phyloP scores from a whole-genome alignment of 2,888 invertebrate species.

The Catotricha subobsoleta region DNA sequence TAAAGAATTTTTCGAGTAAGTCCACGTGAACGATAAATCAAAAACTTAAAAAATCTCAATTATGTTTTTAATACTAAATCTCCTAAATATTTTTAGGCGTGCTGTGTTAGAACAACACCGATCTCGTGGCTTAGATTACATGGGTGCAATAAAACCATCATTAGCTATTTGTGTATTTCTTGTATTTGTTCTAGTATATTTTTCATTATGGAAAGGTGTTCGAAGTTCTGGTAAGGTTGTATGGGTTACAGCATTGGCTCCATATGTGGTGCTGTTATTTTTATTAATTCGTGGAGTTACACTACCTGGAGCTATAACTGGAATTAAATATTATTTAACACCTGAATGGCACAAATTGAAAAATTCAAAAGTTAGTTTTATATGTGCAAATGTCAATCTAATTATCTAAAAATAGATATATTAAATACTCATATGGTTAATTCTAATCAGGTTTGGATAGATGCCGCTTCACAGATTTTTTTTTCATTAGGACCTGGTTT shows the following conservation, averaged over 20 bases:
- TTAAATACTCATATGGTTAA: too few species aligned
- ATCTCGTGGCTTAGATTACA: conserved; percentile 64
- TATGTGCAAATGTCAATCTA: too few species aligned
- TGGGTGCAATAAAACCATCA: conserved; percentile 79
- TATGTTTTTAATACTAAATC: not conserved
- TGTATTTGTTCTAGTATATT: conserved; percentile 85
- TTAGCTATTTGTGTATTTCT: conserved; percentile 77
- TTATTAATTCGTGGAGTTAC: conserved; percentile 68
- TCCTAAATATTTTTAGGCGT: conserved; percentile 36
- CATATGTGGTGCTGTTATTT: conserved; percentile 77
- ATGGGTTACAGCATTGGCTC: conserved; percentile 88
- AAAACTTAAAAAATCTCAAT: not conserved
- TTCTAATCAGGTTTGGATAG: conserved; percentile 72
- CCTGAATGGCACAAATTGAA: conserved; percentile 75
- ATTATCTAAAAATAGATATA: too few species aligned
- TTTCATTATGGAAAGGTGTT: conserved; percentile 92
- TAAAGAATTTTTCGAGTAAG: conserved; percentile 72
- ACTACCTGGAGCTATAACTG: conserved; percentile 66
- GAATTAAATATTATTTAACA: conserved; percentile 73
- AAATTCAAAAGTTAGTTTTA: conserved; percentile 48
- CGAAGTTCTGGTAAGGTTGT: conserved; percentile 88
- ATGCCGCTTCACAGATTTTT: conserved; percentile 86
- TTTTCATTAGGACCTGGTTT: conserved; percentile 88
- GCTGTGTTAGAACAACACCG: conserved; percentile 70
- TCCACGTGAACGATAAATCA: not conserved